Evolutionary conservation across 2,797 vertebrate species (phyloP).

Genomic region (Cyclura pinguis): DNA sequence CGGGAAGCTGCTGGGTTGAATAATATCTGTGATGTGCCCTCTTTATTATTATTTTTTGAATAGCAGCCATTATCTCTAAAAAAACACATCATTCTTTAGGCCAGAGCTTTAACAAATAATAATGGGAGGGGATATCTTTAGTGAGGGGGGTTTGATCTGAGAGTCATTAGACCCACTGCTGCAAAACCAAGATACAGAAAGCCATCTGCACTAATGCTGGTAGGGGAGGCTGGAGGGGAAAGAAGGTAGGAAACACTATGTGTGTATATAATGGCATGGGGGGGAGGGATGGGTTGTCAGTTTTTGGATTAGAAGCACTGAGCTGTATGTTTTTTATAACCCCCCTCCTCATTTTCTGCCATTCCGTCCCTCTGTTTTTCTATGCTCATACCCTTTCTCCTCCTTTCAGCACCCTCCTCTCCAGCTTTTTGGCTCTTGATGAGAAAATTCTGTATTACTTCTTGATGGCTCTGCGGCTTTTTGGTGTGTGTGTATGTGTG

Average conservation of each 20-base stretch:
- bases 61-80: slow-evolving; percentile 85
- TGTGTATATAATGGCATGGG: slow-evolving; percentile 44
- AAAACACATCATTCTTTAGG: slow-evolving; percentile 84
- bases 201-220: slow-evolving; percentile 81
- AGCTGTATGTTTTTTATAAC: slow-evolving; percentile 74
- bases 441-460: slow-evolving; percentile 81
- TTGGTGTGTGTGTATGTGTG: slow-evolving; percentile 44
- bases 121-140: slow-evolving; percentile 81
- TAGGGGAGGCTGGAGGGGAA: slow-evolving; percentile 70
- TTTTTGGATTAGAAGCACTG: slow-evolving; percentile 75
- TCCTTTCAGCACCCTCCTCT: slow-evolving; percentile 58
- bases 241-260: slow-evolving; percentile 23
- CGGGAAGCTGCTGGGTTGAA: slow-evolving; percentile 78
- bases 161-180: slow-evolving; percentile 86
- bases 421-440: slow-evolving; percentile 72
- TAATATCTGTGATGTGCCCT: slow-evolving; percentile 77
- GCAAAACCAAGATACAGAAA: slow-evolving; percentile 87
- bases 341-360: slow-evolving; percentile 65
- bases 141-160: slow-evolving; percentile 78
- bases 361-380: slow-evolving; percentile 57
- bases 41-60: slow-evolving; percentile 73
- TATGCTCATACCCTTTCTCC: slow-evolving; percentile 46
- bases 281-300: slow-evolving; percentile 78
- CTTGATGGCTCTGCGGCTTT: slow-evolving; percentile 82
- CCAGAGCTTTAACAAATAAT: slow-evolving; percentile 70